Base-by-base conservation (phyloP, 1,140 invertebrate genomes). In the Megalopta genalis region DNA sequence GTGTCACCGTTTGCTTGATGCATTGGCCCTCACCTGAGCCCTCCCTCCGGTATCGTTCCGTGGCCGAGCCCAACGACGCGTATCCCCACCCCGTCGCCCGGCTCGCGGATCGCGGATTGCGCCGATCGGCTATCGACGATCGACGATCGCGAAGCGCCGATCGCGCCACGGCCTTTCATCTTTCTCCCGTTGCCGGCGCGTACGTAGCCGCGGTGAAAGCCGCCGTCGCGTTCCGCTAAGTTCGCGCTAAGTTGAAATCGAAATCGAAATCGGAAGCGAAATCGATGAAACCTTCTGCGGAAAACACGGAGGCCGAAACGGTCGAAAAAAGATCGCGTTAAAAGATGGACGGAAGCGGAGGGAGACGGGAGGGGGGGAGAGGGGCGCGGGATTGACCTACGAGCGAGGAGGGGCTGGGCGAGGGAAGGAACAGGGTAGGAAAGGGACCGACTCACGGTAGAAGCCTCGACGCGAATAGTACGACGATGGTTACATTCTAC, bases 401-500 rank as follows among this genome's bases (percentile, higher is more conserved):
- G 57, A 21, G 23, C 32, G 32, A 39, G 70, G 39, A 69, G 27
- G 37, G 72, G 32, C 21, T 59, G 67, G n/a, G 67, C 46, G 71
- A 25, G 65, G 79, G 68, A 65, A 62, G 42, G 71, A 71, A 60
- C 66, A 67, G 63, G 72, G 59, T 52, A 39, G 39, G 65, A 63
- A 73, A 63, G 76, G 81, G 80, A 54, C 63, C 60, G 66, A 67
- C 52, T 70, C 27, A 27, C 63, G 82, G 85, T 77, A 67, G 80
- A 80, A 82, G 83, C 76, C 82, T 64, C 84, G 75, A 78, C 86
- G 82, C 82, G 86, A 87, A 87, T 87, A 86, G 85, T 88, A 89
- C 89, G 88, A 89, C 88, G 89, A 86, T 90, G 90, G 90, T 91
- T 89, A 90, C 87, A 87, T 91, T 90, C 89, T 91, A 92, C 88